These are phyloP conservation scores for Aepyceros melampus DNA, from an alignment of 2,113 vertebrate genomes.

Conservation along the genomic window DNA sequence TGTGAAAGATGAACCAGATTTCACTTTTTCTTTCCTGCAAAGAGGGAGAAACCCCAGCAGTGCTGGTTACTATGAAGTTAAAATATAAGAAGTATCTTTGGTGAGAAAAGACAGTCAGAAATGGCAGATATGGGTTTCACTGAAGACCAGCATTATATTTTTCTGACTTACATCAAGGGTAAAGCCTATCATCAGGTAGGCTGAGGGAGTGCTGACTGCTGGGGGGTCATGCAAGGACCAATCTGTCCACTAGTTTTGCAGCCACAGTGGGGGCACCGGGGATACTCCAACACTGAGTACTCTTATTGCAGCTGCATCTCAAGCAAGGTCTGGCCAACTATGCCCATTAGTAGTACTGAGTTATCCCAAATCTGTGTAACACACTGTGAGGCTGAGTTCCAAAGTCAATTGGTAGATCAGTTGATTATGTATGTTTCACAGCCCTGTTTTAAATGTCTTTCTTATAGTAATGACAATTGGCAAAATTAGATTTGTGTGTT, in stretches of 20 bases:
- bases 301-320: background rate
- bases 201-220: background rate
- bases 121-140: background rate
- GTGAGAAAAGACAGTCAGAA: background rate
- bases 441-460: background rate
- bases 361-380: background rate
- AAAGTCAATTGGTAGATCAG: background rate
- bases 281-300: no score
- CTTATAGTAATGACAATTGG: background rate
- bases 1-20: background rate
- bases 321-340: background rate
- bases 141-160: background rate
- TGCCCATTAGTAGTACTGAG: background rate
- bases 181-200: background rate
- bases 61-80: background rate
- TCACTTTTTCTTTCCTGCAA: background rate
- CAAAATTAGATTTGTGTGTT: background rate
- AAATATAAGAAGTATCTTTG: background rate
- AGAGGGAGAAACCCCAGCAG: background rate
- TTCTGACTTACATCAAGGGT: background rate
- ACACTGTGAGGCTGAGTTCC: background rate
- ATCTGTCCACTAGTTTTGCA: background rate
- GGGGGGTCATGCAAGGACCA: background rate
- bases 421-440: background rate
- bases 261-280: rapidly evolving